phyloP scores from a whole-genome alignment of 1,140 invertebrate genomes.

The Steinernema feltiae region DNA sequence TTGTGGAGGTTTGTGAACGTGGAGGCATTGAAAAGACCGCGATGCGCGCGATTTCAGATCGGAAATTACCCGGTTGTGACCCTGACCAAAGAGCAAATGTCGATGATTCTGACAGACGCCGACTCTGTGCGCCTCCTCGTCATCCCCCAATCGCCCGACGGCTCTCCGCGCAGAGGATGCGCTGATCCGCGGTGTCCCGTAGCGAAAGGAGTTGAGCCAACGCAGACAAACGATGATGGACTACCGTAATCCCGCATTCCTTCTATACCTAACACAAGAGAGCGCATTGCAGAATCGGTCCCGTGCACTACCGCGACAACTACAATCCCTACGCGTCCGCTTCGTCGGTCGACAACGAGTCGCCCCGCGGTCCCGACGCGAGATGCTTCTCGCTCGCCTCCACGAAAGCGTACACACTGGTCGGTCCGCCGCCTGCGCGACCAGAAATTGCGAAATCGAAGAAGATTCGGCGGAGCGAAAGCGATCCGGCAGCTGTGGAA shows the following conservation, averaged over 20 bases:
- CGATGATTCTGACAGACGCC: slow-evolving; percentile 83
- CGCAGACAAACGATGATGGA: slow-evolving; percentile 48
- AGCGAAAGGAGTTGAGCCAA: slow-evolving; percentile 48
- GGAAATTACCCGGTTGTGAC: slow-evolving; percentile 82
- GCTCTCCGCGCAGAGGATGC: slow-evolving; percentile 64
- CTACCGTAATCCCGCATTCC: neutral
- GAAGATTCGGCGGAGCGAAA: neutral
- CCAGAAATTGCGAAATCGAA: neutral
- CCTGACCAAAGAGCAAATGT: slow-evolving; percentile 83
- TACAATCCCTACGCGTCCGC: slow-evolving; percentile 3
- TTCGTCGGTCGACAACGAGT: neutral
- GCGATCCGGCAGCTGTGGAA: neutral
- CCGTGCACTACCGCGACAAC: neutral
- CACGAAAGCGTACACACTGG: neutral
- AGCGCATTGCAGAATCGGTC: neutral
- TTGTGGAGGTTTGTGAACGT: slow-evolving; percentile 72
- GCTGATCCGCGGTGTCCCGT: slow-evolving; percentile 55
- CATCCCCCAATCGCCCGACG: slow-evolving; percentile 70
- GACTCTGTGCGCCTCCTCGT: slow-evolving; percentile 75
- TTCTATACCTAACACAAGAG: too few relatives aligned
- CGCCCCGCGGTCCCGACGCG: neutral
- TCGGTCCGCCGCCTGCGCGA: neutral
- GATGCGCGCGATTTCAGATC: slow-evolving; percentile 62
- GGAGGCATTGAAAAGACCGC: slow-evolving; percentile 43
- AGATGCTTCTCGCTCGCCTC: neutral